phyloP scores from a whole-genome alignment of 2,113 vertebrate species.

The Grallaria varia region DNA sequence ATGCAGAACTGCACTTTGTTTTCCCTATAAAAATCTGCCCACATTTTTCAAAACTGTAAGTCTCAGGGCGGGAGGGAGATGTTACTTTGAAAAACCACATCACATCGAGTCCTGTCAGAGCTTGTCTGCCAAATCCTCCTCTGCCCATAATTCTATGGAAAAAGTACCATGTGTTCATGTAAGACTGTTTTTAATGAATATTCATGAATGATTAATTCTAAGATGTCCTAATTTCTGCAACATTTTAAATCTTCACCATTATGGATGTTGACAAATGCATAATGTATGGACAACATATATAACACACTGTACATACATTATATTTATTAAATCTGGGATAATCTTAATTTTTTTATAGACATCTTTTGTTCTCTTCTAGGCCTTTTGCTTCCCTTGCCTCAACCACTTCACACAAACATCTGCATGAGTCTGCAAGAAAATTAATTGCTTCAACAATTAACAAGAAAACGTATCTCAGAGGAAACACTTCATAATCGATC shows the following conservation, averaged over 20 bases:
- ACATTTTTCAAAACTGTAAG: neutral
- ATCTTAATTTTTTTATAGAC: neutral
- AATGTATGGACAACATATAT: neutral
- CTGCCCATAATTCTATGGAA: neutral
- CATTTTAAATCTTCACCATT: neutral
- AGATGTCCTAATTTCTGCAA: neutral
- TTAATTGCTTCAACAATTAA: constrained; percentile 66
- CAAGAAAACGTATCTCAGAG: constrained; percentile 49
- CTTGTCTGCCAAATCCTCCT: neutral
- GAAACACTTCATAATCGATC: constrained; percentile 54
- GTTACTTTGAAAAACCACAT: neutral
- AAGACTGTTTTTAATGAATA: neutral
- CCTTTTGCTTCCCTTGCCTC: neutral
- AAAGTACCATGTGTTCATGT: neutral
- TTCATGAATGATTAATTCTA: neutral
- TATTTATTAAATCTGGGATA: neutral
- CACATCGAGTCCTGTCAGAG: neutral
- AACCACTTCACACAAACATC: neutral
- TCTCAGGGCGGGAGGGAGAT: neutral
- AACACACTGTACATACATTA: rapidly evolving
- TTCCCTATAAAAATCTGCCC: neutral
- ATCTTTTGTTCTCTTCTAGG: neutral
- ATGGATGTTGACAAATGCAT: neutral
- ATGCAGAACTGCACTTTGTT: neutral
- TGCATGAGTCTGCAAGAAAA: constrained; percentile 48